Evolutionary conservation across 2,888 invertebrate species (phyloP), one percentile per base, ranked within the genome.

Genomic region (Campoplex nolae): DNA sequence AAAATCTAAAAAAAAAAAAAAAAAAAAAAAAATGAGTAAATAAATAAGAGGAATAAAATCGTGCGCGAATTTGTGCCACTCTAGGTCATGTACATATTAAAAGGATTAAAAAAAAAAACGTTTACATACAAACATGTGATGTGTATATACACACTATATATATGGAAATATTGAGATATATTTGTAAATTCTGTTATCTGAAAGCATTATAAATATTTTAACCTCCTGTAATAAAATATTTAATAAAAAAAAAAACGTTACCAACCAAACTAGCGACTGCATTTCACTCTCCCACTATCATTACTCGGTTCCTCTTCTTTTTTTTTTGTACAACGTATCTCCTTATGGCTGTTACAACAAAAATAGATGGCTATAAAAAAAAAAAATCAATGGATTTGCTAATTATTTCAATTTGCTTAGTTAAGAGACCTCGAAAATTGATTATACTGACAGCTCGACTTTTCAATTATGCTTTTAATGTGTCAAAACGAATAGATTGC

Each of bases 181-280:
- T 93, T 93, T 94, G 93, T 93, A 94, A 93, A 93, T 93, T 93
- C 94, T 93, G 93, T 93, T 93, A 93, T 92, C 91, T 91, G 92
- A 93, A 93, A 93, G 90, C 92, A 93, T 93, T 93, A 93, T 92
- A 91, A 92, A 94, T 94, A 94, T 93, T 93, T 94, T 94, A 93
- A 93, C 93, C 94, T 93, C 93, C 93, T 93, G 93, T 94, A 94
- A 93, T 93, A 93, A 92, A 93, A 93, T 93, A 93, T 93, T 93
- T 92, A 93, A 93, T 93, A 93, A 93, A 92, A 93, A 38, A 38
- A 38, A 93, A 93, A 93, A 93, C 92, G 92, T 93, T 93, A 93
- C 93, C 92, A 93, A 91, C 92, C 92, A 93, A 86, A 76, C 18
- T 48, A n/a, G n/a, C 16, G 11, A 18, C 42, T 78, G 28, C 45